Evolutionary conservation across 2,888 invertebrate genomes (phyloP).

Genomic region (Drosophila bunnanda): DNA sequence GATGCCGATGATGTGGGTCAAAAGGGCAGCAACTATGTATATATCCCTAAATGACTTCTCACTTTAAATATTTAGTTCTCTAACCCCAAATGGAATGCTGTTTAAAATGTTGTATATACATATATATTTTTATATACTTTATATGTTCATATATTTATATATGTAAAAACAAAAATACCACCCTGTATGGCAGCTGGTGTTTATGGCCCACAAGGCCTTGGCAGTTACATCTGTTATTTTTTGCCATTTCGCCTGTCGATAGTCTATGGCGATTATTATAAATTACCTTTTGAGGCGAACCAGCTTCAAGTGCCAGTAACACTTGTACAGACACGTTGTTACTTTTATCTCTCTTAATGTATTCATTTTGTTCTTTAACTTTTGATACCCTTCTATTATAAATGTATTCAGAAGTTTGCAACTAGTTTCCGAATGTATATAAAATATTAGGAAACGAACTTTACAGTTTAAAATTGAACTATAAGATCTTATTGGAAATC

Average conservation of each 20-base stretch:
- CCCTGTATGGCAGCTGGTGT: conserved; percentile 32
- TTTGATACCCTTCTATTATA: neutral
- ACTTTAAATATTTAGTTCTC: conserved; percentile 5
- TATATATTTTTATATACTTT: neutral
- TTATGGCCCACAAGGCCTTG: conserved; percentile 31
- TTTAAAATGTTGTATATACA: neutral
- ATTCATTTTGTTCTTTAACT: neutral
- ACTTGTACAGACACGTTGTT: conserved; percentile 32
- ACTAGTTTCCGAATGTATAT: too few relatives aligned
- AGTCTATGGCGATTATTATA: conserved; percentile 63
- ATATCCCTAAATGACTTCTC: conserved; percentile 6
- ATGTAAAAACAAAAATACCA: neutral
- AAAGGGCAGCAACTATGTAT: conserved; percentile 5
- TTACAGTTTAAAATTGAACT: too few relatives aligned
- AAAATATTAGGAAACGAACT: too few relatives aligned
- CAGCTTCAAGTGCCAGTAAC: conserved; percentile 25
- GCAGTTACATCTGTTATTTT: conserved; percentile 33
- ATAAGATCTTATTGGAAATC: too few relatives aligned
- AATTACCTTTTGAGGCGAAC: conserved; percentile 57
- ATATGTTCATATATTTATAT: neutral
- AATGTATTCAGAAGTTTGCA: neutral
- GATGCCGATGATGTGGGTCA: conserved; percentile 10
- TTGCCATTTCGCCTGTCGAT: conserved; percentile 46
- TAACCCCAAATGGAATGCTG: neutral
- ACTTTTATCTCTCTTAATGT: conserved; percentile 13